Evolutionary conservation across 2,888 invertebrate genomes (phyloP).

Genomic region (Hypselothyrea guttata): DNA sequence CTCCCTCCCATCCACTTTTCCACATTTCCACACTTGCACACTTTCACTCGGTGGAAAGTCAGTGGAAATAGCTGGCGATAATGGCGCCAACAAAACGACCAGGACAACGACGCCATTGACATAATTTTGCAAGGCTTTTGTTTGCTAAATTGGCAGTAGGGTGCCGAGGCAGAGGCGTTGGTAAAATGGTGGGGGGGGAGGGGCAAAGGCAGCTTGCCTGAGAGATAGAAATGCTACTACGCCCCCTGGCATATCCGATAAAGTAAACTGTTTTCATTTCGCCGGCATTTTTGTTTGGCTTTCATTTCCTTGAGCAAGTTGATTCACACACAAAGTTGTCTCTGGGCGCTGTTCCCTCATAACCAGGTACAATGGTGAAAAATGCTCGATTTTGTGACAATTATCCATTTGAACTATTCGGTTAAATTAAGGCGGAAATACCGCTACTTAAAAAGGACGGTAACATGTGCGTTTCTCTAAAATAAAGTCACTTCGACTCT

Average conservation of each 20-base stretch:
- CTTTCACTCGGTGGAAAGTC: slow-evolving; percentile 19
- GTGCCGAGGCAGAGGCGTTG: background rate
- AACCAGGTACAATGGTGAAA: no score
- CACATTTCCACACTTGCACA: background rate
- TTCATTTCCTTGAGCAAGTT: slow-evolving; percentile 51
- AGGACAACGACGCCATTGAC: slow-evolving; percentile 56
- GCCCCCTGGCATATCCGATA: slow-evolving; percentile 17
- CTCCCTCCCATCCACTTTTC: background rate
- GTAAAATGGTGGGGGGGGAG: background rate
- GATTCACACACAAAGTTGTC: slow-evolving; percentile 32
- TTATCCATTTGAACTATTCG: no score
- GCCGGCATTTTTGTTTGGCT: slow-evolving; percentile 52
- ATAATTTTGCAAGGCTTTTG: slow-evolving; percentile 60
- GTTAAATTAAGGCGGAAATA: no score
- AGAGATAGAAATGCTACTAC: no score
- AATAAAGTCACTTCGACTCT: no score
- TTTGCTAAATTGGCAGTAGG: slow-evolving; percentile 29
- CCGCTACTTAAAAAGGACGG: no score
- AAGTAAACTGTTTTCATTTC: slow-evolving; percentile 42
- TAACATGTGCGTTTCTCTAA: no score
- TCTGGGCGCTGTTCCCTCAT: slow-evolving; percentile 12
- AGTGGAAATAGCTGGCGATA: slow-evolving; percentile 52
- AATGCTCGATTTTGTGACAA: slow-evolving; percentile 25
- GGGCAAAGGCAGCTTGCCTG: no score
- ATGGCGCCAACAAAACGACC: slow-evolving; percentile 42